Base-by-base conservation (phyloP, 2,888 invertebrate genomes). In the Micoletzkya japonica region DNA sequence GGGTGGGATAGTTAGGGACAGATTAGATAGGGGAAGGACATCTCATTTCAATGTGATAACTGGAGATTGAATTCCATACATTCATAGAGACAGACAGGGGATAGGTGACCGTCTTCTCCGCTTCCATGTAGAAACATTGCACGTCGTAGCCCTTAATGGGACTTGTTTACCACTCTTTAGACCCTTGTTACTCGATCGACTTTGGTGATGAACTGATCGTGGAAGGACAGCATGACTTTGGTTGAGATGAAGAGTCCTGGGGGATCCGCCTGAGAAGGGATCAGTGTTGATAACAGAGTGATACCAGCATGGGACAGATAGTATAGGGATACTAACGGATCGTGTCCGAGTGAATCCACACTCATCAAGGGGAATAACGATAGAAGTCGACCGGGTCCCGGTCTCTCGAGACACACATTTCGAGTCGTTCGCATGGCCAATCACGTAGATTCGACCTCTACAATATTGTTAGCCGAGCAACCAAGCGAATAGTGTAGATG, bases 171-270 rank as follows among this genome's bases (percentile, higher is more conserved):
- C 17, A 54, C 10, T 54, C 54, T 7, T 28, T 66, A 60, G 30
- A 56, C 7, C n/a, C 26, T 17, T 71, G 73, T 67, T 36, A 78
- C 81, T 58, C 79, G 58, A 69, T 83, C 83, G 39, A 83, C 80
- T 74, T 83, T 85, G 26, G 85, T 85, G 58, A 85, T 72, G 71
- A 85, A 85, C 52, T 84, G 80, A 36, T 81, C 76, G 74, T 85
- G 85, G 76, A 85, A 85, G 1, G 83, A 83, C 49, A 85, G 79
- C 77, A 85, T 80, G 34, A 86, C 77, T 72, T 85, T 86, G 17
- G 81, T 79, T 30, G 79, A 82, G 56, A 82, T 79, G 59, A 82
- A 78, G 59, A 84, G 78, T 0, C 85, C 85, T 32, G 81, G 81
- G 24, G 85, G 85, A 70, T 83, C 77, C 32, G 74, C 74, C 82